Evolutionary conservation across 2,888 invertebrate genomes (phyloP).

Genomic region (Trissoscelio sp.): DNA sequence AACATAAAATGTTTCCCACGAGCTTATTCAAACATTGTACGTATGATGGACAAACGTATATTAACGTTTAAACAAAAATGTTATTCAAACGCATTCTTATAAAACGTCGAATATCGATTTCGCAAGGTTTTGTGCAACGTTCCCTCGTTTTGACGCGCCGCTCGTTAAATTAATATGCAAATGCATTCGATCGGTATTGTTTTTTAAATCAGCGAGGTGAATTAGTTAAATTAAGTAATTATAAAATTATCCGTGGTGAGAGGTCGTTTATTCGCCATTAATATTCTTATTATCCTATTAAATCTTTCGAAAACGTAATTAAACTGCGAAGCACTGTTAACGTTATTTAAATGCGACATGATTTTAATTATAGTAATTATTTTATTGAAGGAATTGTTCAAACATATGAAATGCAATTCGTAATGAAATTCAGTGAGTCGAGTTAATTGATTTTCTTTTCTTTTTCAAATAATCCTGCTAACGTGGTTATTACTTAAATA

Average conservation of each 20-base stretch:
- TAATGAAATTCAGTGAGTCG: conserved; percentile 4
- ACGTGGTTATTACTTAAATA: conserved; percentile 47
- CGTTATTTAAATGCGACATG: conserved; percentile 11
- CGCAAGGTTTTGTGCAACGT: neutral
- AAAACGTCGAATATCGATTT: conserved; percentile 12
- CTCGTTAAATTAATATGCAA: conserved; percentile 39
- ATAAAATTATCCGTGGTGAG: neutral
- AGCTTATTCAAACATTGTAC: neutral
- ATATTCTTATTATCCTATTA: conserved; percentile 30
- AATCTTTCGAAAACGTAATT: conserved; percentile 21
- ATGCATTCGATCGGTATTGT: conserved; percentile 16
- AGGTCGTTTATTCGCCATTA: conserved; percentile 4
- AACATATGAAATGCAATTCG: conserved; percentile 12
- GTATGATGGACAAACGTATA: conserved; percentile 8
- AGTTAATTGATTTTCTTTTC: conserved; percentile 47
- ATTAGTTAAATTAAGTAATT: conserved; percentile 29
- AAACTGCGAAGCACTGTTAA: neutral
- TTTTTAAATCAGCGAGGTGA: conserved; percentile 18
- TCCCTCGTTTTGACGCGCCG: conserved; percentile 2
- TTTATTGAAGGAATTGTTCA: conserved; percentile 26
- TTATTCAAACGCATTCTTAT: conserved; percentile 6
- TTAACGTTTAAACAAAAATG: conserved; percentile 28
- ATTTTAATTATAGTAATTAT: conserved; percentile 27
- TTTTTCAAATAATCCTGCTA: conserved; percentile 11
- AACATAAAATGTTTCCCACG: neutral